Evolutionary conservation across 1,140 invertebrate species (phyloP).

Genomic region (Pissodes strobi): DNA sequence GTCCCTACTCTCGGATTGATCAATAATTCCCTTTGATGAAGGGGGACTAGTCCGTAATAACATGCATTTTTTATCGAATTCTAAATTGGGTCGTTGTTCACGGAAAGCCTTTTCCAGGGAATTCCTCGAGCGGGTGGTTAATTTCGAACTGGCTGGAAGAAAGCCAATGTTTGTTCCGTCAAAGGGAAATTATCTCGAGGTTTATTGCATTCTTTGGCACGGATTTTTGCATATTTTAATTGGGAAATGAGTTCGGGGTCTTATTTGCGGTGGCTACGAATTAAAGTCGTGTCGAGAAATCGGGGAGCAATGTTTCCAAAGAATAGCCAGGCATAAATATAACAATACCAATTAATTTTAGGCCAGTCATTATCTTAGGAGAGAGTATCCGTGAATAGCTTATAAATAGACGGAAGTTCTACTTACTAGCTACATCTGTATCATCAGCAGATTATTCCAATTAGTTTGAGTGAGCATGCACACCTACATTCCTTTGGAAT

Average conservation of each 20-base stretch:
- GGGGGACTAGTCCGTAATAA: conserved; percentile 35
- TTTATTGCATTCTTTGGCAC: conserved; percentile 8
- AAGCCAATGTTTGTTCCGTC: conserved; percentile 6
- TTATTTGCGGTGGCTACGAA: background rate
- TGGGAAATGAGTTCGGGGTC: background rate
- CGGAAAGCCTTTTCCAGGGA: background rate
- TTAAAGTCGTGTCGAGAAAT: too few relatives aligned
- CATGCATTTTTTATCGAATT: conserved; percentile 47
- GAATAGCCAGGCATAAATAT: too few relatives aligned
- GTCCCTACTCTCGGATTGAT: conserved; percentile 8
- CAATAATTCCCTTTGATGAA: conserved; percentile 52
- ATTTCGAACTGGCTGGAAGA: background rate
- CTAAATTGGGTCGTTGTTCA: conserved; percentile 35
- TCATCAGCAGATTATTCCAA: too few relatives aligned
- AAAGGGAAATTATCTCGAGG: background rate
- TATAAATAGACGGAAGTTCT: too few relatives aligned
- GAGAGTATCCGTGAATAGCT: too few relatives aligned
- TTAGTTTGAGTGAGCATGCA: too few relatives aligned
- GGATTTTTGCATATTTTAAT: conserved; percentile 9
- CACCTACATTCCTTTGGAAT: too few relatives aligned
- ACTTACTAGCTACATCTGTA: too few relatives aligned
- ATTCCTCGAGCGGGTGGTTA: background rate
- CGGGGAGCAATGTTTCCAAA: too few relatives aligned
- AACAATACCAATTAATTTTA: too few relatives aligned
- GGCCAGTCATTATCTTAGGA: too few relatives aligned